phyloP scores from a whole-genome alignment of 2,113 vertebrate species.

The Panthera leo region DNA sequence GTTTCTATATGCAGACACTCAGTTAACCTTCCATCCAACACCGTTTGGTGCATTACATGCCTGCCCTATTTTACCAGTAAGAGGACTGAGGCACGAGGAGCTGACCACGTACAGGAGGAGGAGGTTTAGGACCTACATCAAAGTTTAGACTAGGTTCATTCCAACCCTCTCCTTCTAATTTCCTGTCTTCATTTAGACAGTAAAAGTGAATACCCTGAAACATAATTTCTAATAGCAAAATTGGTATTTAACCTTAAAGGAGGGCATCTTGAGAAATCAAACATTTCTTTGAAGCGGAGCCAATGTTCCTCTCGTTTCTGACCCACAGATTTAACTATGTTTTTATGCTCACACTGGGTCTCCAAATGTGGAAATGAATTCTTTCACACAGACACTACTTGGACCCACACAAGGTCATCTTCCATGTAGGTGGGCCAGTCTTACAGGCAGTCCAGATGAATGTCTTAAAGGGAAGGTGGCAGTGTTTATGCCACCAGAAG shows the following conservation, averaged over 20 bases:
- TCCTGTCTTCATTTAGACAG: background rate
- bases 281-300: background rate
- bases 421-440: background rate
- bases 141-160: background rate
- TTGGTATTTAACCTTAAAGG: background rate
- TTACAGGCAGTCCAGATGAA: background rate
- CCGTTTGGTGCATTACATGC: background rate
- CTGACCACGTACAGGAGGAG: background rate
- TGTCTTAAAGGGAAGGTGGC: background rate
- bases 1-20: background rate
- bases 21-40: background rate
- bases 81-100: background rate
- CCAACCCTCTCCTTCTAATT: background rate
- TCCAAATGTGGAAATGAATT: conserved; percentile 15
- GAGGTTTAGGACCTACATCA: background rate
- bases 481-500: background rate
- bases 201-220: conserved; percentile 20
- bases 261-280: background rate
- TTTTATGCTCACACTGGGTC: background rate
- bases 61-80: background rate
- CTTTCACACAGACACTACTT: background rate
- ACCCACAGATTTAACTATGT: background rate
- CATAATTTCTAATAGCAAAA: background rate
- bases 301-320: background rate
- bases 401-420: background rate